Evolutionary conservation across 2,888 invertebrate genomes (phyloP).

Genomic region (Clunio marinus): DNA sequence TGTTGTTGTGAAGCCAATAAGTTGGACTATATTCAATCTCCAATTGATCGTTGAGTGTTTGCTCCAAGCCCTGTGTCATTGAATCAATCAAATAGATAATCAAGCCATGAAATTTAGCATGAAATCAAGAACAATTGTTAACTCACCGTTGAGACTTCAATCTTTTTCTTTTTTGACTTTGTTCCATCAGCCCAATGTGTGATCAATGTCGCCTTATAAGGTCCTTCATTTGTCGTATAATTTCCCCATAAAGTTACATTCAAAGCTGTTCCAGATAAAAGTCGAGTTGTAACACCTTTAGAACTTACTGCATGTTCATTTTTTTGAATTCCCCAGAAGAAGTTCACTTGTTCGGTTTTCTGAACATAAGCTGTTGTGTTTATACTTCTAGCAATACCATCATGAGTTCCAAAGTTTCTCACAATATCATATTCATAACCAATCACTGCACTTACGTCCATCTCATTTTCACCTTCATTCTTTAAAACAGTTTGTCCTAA

Average conservation of each 20-base stretch:
- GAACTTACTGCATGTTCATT: not conserved
- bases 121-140: not conserved
- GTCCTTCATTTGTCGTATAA: constrained; percentile 67
- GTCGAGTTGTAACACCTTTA: constrained; percentile 48
- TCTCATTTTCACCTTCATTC: constrained; percentile 57
- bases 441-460: constrained; percentile 67
- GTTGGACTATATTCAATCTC: constrained; percentile 69
- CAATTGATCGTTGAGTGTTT: constrained; percentile 61
- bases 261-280: constrained; percentile 74
- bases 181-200: constrained; percentile 52
- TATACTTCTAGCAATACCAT: constrained; percentile 61
- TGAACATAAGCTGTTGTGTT: constrained; percentile 60
- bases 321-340: constrained; percentile 41
- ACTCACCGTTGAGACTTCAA: constrained; percentile 42
- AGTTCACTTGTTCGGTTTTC: constrained; percentile 46
- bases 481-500: constrained; percentile 52
- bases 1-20: constrained; percentile 71
- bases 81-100: not conserved
- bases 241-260: constrained; percentile 75
- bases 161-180: constrained; percentile 46
- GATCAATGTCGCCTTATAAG: constrained; percentile 67
- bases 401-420: constrained; percentile 74
- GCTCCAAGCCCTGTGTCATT: constrained; percentile 53
- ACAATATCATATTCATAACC: constrained; percentile 66
- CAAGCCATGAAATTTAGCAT: not conserved